Conservation (phyloP, 2,888 invertebrate genomes). For the Xestia c-nigrum region DNA sequence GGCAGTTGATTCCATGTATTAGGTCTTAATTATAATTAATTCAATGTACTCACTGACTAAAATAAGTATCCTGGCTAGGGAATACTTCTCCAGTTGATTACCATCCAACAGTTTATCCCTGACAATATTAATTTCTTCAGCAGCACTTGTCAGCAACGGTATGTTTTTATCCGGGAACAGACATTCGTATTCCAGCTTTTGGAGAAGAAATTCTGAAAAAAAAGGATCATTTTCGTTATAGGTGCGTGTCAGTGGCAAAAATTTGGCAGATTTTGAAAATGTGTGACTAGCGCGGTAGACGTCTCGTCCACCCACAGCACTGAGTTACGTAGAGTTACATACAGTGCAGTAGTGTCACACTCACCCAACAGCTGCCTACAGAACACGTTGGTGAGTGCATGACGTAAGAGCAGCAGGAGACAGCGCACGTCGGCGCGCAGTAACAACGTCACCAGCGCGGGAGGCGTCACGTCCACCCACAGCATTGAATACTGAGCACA, state of each 20-base stretch:
- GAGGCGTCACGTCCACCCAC: slow-evolving; percentile 80
- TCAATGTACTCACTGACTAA: slow-evolving; percentile 83
- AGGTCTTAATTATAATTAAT: neutral
- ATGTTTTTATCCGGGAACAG: slow-evolving; percentile 82
- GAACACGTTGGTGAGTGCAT: slow-evolving; percentile 77
- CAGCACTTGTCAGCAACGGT: slow-evolving; percentile 84
- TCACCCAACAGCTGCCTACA: slow-evolving; percentile 83
- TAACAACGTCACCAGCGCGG: slow-evolving; percentile 79
- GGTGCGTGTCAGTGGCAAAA: neutral
- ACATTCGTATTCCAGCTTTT: slow-evolving; percentile 87
- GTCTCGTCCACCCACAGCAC: too few relatives aligned
- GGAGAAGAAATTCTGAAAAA: slow-evolving; percentile 84
- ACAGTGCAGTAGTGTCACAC: slow-evolving; percentile 26
- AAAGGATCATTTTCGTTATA: neutral
- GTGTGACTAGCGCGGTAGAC: too few relatives aligned
- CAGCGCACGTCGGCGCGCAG: slow-evolving; percentile 79
- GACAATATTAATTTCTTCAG: slow-evolving; percentile 82
- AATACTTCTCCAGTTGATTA: slow-evolving; percentile 84
- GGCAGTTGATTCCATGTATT: neutral
- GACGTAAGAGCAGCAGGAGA: slow-evolving; percentile 79
- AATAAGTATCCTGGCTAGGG: slow-evolving; percentile 85
- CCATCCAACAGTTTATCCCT: slow-evolving; percentile 84
- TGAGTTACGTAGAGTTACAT: slow-evolving; percentile 43
- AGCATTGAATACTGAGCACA: slow-evolving; percentile 73
- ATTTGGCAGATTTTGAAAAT: neutral